These are phyloP conservation scores for Troglohyphantes excavatus DNA, from an alignment of 2,888 invertebrate genomes.

Conservation along the genomic window DNA sequence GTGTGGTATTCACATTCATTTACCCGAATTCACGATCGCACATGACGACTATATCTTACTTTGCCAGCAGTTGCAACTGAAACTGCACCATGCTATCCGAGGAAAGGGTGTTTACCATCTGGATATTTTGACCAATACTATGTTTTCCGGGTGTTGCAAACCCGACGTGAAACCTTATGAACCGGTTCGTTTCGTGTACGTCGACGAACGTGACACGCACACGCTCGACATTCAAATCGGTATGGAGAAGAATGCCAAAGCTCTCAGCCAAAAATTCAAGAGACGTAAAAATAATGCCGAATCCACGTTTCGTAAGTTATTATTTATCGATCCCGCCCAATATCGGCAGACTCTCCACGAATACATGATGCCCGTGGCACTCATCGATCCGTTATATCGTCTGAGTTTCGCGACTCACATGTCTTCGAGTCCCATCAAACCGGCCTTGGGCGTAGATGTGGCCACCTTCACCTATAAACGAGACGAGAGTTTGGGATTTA, in stretches of 20 bases:
- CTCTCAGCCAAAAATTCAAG: too few relatives aligned
- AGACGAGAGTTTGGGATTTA: not conserved
- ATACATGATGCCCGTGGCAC: constrained; percentile 13
- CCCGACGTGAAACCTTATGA: not conserved
- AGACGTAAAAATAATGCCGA: too few relatives aligned
- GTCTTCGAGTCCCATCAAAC: not conserved
- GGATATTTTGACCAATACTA: not conserved
- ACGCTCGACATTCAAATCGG: not conserved
- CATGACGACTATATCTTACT: not conserved
- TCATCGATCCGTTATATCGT: not conserved
- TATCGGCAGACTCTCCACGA: not conserved
- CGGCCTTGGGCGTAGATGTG: not conserved
- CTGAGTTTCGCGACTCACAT: not conserved
- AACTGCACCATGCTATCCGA: too few relatives aligned
- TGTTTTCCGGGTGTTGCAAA: not conserved
- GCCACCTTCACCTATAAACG: not conserved
- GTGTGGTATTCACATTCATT: not conserved
- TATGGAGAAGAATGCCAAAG: too few relatives aligned
- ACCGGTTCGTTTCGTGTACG: not conserved
- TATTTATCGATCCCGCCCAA: not conserved
- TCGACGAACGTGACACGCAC: not conserved
- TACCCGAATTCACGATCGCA: not conserved
- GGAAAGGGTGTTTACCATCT: too few relatives aligned
- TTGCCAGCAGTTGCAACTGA: not conserved
- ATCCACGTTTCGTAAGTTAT: too few relatives aligned